These are phyloP conservation scores for Notolepis coatsorum DNA, from an alignment of 2,797 vertebrate species.

Conservation along the genomic window DNA sequence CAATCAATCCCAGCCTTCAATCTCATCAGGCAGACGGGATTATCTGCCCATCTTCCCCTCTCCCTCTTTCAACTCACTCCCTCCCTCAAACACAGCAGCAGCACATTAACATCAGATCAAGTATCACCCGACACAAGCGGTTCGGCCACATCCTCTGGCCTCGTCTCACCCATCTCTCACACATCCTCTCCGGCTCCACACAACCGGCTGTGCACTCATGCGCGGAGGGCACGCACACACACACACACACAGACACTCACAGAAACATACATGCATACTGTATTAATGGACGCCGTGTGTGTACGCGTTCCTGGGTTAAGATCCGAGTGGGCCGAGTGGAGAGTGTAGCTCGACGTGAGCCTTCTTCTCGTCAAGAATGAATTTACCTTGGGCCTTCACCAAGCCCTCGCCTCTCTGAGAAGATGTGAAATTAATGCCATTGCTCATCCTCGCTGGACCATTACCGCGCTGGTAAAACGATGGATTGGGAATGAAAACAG, in stretches of 20 bases:
- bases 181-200: slow-evolving; percentile 56
- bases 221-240: slow-evolving; percentile 15
- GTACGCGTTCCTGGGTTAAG: not conserved
- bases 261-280: not conserved
- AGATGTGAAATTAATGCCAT: not conserved
- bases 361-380: not conserved
- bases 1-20: slow-evolving; percentile 91
- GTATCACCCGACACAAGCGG: slow-evolving; percentile 83
- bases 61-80: slow-evolving; percentile 73
- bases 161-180: slow-evolving; percentile 66
- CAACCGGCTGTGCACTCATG: slow-evolving; percentile 46
- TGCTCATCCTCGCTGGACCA: not conserved
- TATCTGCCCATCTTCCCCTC: slow-evolving; percentile 87
- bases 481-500: not conserved
- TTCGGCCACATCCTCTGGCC: slow-evolving; percentile 80
- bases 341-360: not conserved
- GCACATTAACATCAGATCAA: slow-evolving; percentile 90
- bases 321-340: slow-evolving; percentile 1
- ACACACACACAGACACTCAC: slow-evolving; percentile 14
- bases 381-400: not conserved
- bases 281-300: not conserved
- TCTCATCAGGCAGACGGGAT: slow-evolving; percentile 89
- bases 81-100: slow-evolving; percentile 71
- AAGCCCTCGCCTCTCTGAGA: not conserved
- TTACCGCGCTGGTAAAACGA: not conserved